Percentiles rank a stretch among this genome's conserved stretches.
These are phyloP conservation scores for Carlito syrichta DNA, from an alignment of 2,113 vertebrate genomes.

Conservation along the genomic window DNA sequence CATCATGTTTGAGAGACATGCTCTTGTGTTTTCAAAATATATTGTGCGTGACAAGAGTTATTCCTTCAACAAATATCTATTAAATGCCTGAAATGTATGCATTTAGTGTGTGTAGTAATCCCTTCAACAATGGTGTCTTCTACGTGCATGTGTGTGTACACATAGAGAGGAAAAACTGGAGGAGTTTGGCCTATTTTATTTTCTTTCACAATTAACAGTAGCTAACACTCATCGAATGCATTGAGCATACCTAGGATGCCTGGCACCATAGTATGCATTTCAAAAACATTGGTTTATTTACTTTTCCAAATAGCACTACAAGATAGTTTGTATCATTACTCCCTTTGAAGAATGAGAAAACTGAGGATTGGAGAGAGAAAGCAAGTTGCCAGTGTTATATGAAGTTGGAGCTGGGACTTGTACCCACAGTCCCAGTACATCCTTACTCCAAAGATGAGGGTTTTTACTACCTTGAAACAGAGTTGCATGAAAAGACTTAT, in stretches of 20 bases:
- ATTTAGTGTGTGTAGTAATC: not conserved
- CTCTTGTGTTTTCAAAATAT: slow-evolving; percentile 42
- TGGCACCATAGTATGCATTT: not conserved
- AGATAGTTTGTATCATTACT: not conserved
- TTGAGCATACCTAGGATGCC: not conserved
- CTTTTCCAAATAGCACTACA: not conserved
- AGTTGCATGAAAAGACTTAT: not conserved
- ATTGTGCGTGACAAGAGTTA: not conserved
- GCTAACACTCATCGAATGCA: not conserved
- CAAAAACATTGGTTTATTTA: not conserved
- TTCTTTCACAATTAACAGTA: slow-evolving; percentile 3
- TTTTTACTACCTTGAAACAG: not conserved
- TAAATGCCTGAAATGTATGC: not conserved
- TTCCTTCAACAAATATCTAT: slow-evolving; percentile 27
- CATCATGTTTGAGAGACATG: not conserved
- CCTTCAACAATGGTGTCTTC: not conserved
- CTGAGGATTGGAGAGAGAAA: not conserved
- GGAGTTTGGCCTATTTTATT: not conserved
- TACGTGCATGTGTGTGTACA: not conserved
- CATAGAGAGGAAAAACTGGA: not conserved
- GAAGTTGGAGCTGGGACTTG: not conserved
- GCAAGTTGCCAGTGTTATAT: not conserved
- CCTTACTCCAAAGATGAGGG: not conserved
- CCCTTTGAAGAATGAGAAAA: not conserved
- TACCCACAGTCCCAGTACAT: not conserved